Base-by-base conservation (phyloP, 1,140 invertebrate genomes). In the Patella vulgata region DNA sequence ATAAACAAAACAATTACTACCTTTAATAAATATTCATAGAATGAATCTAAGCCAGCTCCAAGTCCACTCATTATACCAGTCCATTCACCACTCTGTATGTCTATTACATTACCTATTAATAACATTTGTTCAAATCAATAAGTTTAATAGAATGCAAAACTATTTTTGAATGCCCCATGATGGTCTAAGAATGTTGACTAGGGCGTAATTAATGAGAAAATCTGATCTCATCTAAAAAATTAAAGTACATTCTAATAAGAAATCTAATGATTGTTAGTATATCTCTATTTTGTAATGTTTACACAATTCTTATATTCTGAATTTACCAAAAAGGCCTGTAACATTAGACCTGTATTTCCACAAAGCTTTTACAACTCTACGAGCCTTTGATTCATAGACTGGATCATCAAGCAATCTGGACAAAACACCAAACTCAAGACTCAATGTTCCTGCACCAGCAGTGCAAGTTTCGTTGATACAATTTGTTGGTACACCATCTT, bases 21-120 rank as follows among this genome's bases (percentile, higher is more conserved):
- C 78, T 91, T 91, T 21, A 91, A 82, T 50, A 91, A 79, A 81
- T 91, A 91, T 81, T 91, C 90, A 79, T 86, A 90, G 77, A 89
- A 91, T 12, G 89, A 90, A 77, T 91, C 90, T n/a, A 90, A 76
- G 21, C 89, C 90, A 48, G 90, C 90, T 27, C 90, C 90, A 8
- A 91, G 72, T 4, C 90, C 90, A 82, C 87, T 88, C 75, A 90
- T 82, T 46, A 84, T 77, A 14, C 88, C 87, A 21, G 86, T 74
- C 90, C 90, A 91, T 76, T 88, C 83, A 3, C 90, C 90, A 36
- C 88, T 89, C 71, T 90, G 86, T 21, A 90, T 87, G 75, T 91
- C 82, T 46, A 89, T 87, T 4, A 89, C 85, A 82, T 88, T 89
- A 31, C 88, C 88, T 88, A 64, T 19, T 78, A 73, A 57, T 50